phyloP scores from a whole-genome alignment of 2,113 vertebrate genomes.

The Sterna hirundo region DNA sequence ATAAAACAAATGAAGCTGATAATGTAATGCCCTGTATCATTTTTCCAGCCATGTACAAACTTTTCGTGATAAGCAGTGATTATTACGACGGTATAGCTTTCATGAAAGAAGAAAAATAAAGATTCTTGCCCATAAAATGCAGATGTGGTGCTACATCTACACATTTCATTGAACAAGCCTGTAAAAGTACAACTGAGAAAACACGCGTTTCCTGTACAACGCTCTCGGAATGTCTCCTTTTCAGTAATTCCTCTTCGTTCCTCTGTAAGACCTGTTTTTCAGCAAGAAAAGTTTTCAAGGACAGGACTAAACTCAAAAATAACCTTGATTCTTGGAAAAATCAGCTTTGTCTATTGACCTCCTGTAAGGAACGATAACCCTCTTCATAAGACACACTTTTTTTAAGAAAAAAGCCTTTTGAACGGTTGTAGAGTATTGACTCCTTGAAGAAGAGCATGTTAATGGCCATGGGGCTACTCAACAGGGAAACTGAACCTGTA shows the following conservation, averaged over 20 bases:
- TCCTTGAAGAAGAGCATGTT: not conserved
- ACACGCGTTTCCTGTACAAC: not conserved
- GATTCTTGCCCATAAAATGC: not conserved
- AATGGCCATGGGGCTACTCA: not conserved
- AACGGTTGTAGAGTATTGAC: not conserved
- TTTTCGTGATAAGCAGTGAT: not conserved
- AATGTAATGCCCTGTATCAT: not conserved
- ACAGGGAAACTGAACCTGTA: not conserved
- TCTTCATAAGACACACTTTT: not conserved
- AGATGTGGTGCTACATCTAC: not conserved
- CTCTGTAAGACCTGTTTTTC: not conserved
- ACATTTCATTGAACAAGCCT: not conserved
- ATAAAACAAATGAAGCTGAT: rapidly evolving
- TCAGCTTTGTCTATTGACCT: not conserved
- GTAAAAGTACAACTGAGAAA: not conserved
- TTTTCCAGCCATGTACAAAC: not conserved
- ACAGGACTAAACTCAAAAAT: not conserved
- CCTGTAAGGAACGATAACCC: not conserved
- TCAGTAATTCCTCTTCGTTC: not conserved
- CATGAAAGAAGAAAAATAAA: not conserved
- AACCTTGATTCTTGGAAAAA: not conserved
- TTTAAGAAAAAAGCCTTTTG: not conserved
- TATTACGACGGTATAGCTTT: not conserved
- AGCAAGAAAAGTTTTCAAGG: not conserved
- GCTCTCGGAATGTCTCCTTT: not conserved